Evolutionary conservation across 2,797 vertebrate species (phyloP).

Genomic region (Chrosomus eos): DNA sequence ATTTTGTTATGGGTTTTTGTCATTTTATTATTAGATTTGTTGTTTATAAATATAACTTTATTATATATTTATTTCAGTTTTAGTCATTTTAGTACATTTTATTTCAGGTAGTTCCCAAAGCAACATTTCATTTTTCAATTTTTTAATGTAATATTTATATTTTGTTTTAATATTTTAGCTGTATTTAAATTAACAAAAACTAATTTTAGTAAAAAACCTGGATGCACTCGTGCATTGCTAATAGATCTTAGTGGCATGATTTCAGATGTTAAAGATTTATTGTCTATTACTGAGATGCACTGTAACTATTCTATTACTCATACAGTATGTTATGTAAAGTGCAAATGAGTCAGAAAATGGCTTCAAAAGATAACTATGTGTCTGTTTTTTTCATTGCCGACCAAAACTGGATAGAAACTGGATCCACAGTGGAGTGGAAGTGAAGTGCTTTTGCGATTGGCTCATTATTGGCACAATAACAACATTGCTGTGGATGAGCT

Average conservation of each 20-base stretch:
- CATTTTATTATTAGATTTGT: background rate
- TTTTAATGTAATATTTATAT: background rate
- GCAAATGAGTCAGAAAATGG: background rate
- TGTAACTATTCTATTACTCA: background rate
- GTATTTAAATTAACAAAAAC: background rate
- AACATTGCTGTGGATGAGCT: background rate
- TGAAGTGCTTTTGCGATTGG: background rate
- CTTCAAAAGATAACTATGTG: background rate
- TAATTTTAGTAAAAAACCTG: background rate
- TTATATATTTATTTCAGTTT: background rate
- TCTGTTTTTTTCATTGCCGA: background rate
- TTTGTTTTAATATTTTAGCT: background rate
- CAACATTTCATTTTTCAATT: background rate
- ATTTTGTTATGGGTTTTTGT: background rate
- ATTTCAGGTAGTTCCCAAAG: background rate
- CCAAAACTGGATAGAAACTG: background rate
- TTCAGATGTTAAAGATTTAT: constrained; percentile 23
- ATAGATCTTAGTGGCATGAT: constrained; percentile 30
- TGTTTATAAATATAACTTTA: background rate
- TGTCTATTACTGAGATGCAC: constrained; percentile 1
- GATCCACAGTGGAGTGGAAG: background rate
- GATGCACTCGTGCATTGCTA: constrained; percentile 31
- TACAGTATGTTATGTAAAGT: constrained; percentile 10
- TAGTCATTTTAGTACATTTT: background rate
- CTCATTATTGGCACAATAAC: background rate